Percentiles rank a stretch among this genome's conserved stretches.
Conservation (phyloP, 2,113 vertebrate genomes). For the Aspidoscelis tigris region DNA sequence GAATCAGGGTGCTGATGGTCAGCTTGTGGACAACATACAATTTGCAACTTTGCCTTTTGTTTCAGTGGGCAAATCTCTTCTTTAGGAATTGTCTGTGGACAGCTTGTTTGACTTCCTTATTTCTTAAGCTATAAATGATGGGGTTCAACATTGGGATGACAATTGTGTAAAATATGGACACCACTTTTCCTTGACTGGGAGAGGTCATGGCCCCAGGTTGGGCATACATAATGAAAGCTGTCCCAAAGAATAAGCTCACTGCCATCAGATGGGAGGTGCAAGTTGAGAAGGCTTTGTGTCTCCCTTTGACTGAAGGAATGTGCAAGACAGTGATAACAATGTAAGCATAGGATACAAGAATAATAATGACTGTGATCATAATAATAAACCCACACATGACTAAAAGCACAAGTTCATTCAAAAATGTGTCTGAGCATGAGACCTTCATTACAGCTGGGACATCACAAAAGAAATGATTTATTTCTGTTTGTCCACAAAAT, state of each 20-base stretch:
- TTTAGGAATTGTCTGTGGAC: constrained; percentile 35
- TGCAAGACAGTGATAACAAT: constrained; percentile 47
- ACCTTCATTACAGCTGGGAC: constrained; percentile 44
- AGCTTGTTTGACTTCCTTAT: constrained; percentile 62
- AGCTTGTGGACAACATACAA: too few relatives aligned
- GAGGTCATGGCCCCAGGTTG: constrained; percentile 49
- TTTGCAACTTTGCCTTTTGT: too few relatives aligned
- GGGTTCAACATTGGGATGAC: constrained; percentile 67
- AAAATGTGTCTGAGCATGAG: constrained; percentile 20
- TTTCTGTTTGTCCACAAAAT: constrained; percentile 51
- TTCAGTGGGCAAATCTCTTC: not conserved
- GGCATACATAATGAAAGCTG: constrained; percentile 62
- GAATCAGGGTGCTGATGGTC: too few relatives aligned
- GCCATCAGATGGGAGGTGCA: constrained; percentile 63
- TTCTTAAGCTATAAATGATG: constrained; percentile 63
- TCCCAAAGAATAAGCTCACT: constrained; percentile 64
- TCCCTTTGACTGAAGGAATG: constrained; percentile 41
- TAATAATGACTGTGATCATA: constrained; percentile 36
- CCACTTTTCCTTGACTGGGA: constrained; percentile 52
- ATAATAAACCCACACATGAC: constrained; percentile 50
- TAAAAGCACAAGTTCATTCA: constrained; percentile 15
- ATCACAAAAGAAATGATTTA: constrained; percentile 67
- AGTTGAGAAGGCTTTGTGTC: constrained; percentile 51
- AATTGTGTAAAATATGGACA: constrained; percentile 63
- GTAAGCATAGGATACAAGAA: constrained; percentile 50